Conservation (phyloP, 2,797 vertebrate genomes). For the Delichon dasypus region DNA sequence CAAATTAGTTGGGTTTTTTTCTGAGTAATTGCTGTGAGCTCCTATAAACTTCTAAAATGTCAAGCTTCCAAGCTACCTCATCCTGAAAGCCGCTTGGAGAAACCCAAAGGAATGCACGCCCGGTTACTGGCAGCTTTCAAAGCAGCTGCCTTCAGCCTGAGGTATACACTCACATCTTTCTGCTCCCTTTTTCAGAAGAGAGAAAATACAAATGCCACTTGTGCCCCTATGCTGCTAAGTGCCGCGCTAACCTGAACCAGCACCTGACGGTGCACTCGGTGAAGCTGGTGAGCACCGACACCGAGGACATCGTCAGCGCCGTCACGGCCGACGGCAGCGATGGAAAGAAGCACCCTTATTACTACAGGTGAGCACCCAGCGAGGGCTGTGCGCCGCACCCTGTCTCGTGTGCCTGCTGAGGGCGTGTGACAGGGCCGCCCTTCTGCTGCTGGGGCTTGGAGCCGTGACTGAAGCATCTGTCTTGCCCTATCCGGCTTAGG, state of each 20-base stretch:
- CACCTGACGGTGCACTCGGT: conserved; percentile 98
- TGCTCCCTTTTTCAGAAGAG: conserved; percentile 84
- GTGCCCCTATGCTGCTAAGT: conserved; percentile 99
- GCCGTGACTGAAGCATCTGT: background rate
- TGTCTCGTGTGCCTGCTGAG: background rate
- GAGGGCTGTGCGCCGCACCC: background rate
- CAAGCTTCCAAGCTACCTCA: background rate
- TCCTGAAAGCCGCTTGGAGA: background rate
- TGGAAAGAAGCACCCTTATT: conserved; percentile 93
- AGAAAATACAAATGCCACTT: conserved; percentile 99
- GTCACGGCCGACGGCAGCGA: conserved; percentile 88
- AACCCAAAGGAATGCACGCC: background rate
- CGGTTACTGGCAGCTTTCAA: background rate
- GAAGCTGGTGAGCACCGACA: conserved; percentile 95
- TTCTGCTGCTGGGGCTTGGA: background rate
- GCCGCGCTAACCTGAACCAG: conserved; percentile 98
- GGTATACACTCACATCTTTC: background rate
- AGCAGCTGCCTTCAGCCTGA: background rate
- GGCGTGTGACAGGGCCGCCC: background rate
- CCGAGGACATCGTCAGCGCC: conserved; percentile 93
- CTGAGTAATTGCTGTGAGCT: background rate
- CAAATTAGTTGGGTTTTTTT: background rate
- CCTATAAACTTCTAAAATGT: background rate
- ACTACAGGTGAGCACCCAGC: conserved; percentile 88
- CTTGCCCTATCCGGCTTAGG: background rate